Evolutionary conservation across 2,797 vertebrate species (phyloP).

Genomic region (Carduelis carduelis): DNA sequence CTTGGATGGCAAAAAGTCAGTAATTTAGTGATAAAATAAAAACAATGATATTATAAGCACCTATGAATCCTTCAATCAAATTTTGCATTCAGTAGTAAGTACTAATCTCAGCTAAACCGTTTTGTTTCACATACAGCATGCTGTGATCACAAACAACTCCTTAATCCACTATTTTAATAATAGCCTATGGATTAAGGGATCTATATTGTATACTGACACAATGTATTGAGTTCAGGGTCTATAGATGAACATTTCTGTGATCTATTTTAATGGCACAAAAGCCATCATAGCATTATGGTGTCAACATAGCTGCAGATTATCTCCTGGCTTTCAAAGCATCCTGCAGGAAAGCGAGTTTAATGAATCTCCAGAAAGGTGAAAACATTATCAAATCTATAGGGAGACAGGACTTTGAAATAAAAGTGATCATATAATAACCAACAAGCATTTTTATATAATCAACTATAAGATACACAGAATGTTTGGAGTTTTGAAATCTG

Average conservation of each 20-base stretch:
- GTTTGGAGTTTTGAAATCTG: not conserved
- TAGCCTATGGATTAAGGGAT: slow-evolving; percentile 49
- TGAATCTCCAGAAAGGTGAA: not conserved
- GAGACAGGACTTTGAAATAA: not conserved
- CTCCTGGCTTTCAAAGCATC: not conserved
- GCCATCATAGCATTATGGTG: not conserved
- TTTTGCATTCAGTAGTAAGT: not conserved
- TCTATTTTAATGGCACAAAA: slow-evolving; percentile 18
- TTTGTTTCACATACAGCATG: slow-evolving; percentile 20
- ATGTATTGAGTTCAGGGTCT: not conserved
- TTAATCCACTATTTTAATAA: slow-evolving; percentile 62
- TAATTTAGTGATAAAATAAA: not conserved
- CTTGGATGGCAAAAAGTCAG: not conserved
- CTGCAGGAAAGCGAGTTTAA: not conserved
- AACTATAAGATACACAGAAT: not conserved
- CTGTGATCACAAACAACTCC: slow-evolving; percentile 34
- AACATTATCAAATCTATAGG: not conserved
- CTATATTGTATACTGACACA: slow-evolving; percentile 9
- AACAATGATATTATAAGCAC: not conserved
- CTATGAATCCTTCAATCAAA: slow-evolving; percentile 6
- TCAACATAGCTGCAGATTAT: slow-evolving; percentile 31
- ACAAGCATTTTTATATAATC: not conserved
- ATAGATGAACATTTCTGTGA: not conserved
- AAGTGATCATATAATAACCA: not conserved
- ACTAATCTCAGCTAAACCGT: slow-evolving; percentile 54